These are phyloP conservation scores for Atherinomorus stipes DNA, from an alignment of 2,113 vertebrate genomes.

Conservation along the genomic window DNA sequence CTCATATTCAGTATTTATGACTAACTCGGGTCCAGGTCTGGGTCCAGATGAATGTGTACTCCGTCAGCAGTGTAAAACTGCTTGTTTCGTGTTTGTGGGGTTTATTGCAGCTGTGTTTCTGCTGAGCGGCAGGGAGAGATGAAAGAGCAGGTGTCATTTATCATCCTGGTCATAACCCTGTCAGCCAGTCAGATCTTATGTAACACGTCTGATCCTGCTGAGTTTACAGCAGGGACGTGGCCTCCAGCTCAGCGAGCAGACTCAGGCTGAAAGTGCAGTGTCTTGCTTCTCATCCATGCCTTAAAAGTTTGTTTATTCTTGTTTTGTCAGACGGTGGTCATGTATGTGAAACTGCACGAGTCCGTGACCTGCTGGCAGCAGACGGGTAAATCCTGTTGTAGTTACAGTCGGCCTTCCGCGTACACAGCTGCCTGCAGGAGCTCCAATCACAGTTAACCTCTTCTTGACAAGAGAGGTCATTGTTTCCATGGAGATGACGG, in stretches of 20 bases:
- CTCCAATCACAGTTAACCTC: no score
- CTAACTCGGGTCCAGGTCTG: slow-evolving; percentile 18
- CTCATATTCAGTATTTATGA: slow-evolving; percentile 40
- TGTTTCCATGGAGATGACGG: no score
- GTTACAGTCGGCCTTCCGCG: no score
- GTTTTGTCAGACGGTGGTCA: no score
- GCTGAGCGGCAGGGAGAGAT: background rate
- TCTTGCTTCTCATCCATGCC: no score
- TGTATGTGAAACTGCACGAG: no score
- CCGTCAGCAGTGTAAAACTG: slow-evolving; percentile 4
- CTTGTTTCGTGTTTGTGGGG: background rate
- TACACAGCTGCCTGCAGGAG: no score
- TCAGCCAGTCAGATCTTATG: slow-evolving; percentile 43
- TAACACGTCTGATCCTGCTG: slow-evolving; percentile 22
- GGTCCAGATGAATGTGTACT: slow-evolving; percentile 61
- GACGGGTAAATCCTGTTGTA: no score
- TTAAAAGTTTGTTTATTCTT: no score
- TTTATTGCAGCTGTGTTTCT: slow-evolving; percentile 14
- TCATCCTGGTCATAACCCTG: slow-evolving; percentile 24
- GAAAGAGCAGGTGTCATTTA: slow-evolving; percentile 22
- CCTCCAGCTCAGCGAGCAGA: background rate
- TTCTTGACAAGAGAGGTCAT: no score
- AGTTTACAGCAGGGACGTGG: slow-evolving; percentile 30
- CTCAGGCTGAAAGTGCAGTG: no score
- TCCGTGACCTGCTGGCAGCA: no score